Percentiles rank a stretch among this genome's conserved stretches.
Evolutionary conservation across 2,888 invertebrate genomes (phyloP).

Genomic region (Leucoma salicis): DNA sequence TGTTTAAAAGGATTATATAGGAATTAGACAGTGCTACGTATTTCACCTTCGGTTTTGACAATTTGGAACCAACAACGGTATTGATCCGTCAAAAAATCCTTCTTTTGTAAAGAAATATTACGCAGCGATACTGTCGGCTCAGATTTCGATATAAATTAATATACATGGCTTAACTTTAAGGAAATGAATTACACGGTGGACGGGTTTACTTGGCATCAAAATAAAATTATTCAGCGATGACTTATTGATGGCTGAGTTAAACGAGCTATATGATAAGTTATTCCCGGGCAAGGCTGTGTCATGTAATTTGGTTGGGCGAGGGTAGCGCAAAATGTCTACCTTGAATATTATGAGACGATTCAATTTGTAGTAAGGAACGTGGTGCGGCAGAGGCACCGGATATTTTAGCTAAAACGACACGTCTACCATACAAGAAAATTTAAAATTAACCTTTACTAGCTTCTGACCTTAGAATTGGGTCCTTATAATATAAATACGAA

Average conservation of each 20-base stretch:
- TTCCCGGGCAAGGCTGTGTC: constrained; percentile 42
- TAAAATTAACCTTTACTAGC: no score
- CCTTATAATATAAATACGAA: no score
- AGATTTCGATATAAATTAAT: constrained; percentile 27
- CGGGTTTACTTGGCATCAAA: constrained; percentile 44
- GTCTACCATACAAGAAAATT: no score
- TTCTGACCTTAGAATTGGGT: no score
- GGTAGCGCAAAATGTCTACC: constrained; percentile 48
- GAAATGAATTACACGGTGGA: constrained; percentile 38
- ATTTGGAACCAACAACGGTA: no score
- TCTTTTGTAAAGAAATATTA: no score
- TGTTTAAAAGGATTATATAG: no score
- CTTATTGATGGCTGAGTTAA: constrained; percentile 53
- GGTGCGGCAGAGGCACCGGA: constrained; percentile 19
- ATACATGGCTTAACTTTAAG: constrained; percentile 34
- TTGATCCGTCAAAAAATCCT: no score
- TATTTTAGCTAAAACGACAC: no score
- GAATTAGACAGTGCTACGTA: no score
- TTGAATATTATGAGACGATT: constrained; percentile 54
- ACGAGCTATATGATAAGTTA: constrained; percentile 56
- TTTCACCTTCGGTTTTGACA: no score
- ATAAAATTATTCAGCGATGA: constrained; percentile 50
- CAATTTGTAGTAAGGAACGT: constrained; percentile 45
- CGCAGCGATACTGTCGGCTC: constrained; percentile 15
- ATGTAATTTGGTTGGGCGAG: constrained; percentile 43